Percentiles rank a stretch among this genome's conserved stretches.
Evolutionary conservation across 2,888 invertebrate genomes (phyloP).

Genomic region (Eretmocerus hayati): DNA sequence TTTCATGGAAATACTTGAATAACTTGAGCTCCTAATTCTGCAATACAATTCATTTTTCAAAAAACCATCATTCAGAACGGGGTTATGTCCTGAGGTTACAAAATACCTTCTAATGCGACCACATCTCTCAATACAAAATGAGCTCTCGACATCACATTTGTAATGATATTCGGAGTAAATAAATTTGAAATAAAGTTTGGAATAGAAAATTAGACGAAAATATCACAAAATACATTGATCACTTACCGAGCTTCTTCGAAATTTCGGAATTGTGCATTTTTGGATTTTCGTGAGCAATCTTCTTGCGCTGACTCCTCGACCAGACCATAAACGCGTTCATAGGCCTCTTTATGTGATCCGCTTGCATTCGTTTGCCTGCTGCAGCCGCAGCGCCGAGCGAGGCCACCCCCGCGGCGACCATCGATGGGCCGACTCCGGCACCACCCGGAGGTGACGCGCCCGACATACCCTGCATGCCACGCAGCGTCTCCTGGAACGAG

Average conservation of each 20-base stretch:
- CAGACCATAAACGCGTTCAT: conserved; percentile 99
- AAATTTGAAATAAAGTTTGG: too few species aligned
- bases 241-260: conserved; percentile 81
- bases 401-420: conserved; percentile 33
- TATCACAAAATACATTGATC: neutral
- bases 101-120: too few species aligned
- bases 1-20: too few species aligned
- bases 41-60: too few species aligned
- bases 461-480: conserved; percentile 56
- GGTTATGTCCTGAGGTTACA: too few species aligned
- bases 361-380: conserved; percentile 57
- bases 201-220: neutral
- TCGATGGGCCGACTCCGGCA: conserved; percentile 54
- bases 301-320: conserved; percentile 85
- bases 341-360: conserved; percentile 89
- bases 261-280: conserved; percentile 99
- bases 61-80: too few species aligned
- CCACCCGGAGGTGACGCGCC: conserved; percentile 48
- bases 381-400: conserved; percentile 44
- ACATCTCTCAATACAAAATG: too few species aligned
- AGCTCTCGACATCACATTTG: too few species aligned
- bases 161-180: too few species aligned
- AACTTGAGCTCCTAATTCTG: too few species aligned
- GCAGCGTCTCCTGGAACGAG: conserved; percentile 58
- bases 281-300: conserved; percentile 95